Base-by-base conservation (phyloP, 2,113 vertebrate genomes). In the Diphyllodes magnificus region DNA sequence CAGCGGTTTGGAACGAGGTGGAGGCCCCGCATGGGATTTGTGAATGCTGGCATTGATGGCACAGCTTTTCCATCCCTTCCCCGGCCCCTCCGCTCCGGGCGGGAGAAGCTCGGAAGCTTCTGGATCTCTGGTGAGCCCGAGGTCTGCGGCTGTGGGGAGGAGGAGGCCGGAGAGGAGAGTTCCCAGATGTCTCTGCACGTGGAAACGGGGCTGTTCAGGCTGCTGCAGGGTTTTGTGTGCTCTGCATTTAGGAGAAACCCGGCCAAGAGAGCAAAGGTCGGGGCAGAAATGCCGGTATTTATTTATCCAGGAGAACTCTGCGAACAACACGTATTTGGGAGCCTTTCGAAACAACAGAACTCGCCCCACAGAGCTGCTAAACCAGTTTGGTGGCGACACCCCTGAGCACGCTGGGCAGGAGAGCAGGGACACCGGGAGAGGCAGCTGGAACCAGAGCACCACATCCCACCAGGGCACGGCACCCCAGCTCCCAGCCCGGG, bases 211-310 rank as follows among this genome's bases (percentile, higher is more conserved):
- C 6, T 31, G 33, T 1, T 3, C 0, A 7, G 76, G 60, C 77
- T 85, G 4, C 70, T 49, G 18, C 0, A 3, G 51, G 30, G 47
- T 56, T 97, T 86, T 7, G 24, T 68, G 30, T 95, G 95, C 96
- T 95, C 96, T 27, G 90, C 92, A 2, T 95, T 97, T 97, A 96
- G 93, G 92, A 97, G 96, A 92, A 97, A 97, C 75, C 83, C 90
- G 79, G 94, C 91, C 70, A 8, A 8, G 88, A 61, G 94, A 96
- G 91, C 95, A 96, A 97, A 97, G 96, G 97, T 97, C 97, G 87
- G 92, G 90, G 60, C 53, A 96, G 97, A 95, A 97, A 96, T 65
- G 95, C 90, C 25, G 76, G 80, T 93, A 72, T 97, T 97, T 97
- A 64, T 97, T 97, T 97, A 90, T 96, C 69, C 92, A 96, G 88